Base-by-base conservation (phyloP, 2,113 vertebrate species). In the Atractosteus spatula region DNA sequence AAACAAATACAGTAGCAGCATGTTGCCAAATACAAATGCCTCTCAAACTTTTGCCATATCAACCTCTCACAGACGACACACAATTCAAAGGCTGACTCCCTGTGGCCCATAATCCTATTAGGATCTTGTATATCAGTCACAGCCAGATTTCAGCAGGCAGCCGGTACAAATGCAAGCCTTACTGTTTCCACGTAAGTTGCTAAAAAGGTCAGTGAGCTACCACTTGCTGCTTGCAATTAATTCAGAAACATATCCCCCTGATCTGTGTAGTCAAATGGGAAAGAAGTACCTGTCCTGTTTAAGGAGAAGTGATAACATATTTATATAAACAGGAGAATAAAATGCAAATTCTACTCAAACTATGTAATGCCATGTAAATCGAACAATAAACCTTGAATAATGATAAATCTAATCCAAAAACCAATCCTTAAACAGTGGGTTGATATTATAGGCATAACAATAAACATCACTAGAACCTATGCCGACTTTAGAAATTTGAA, bases 41-140 rank as follows among this genome's bases (percentile, higher is more conserved):
- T 68, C 66, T 51, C 47, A 68, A 68, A 54, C 51, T 68, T 54
- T 68, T 47, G 45, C 51, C 66, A 54, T 68, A 68, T 68, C 66
- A 55, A 47, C 66, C 13, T 51, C 17, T 2, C 17, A 66, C 64
- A 66, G 64, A 66, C 16, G 64, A 42, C 64, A 42, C 64, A 41
- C 3, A 51, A 16, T n/a, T 55, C 8, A 68, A 45, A 68, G 66
- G 47, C 13, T 6, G 66, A 1, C 47, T 68, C 66, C 66, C 66
- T 2, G 47, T 55, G 16, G 44, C 51, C 14, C 17, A n/a, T 55
- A 68, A 68, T 68, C 47, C 66, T 45, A 41, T 68, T 68, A 68
- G 8, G 29, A 55, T 68, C 66, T 68, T 29, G 66, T 11, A 29
- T 54, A 55, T 68, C n/a, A 45, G 16, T 68, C 66, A 41, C 66